These are phyloP conservation scores for Cryptoblepharus egeriae DNA, from an alignment of 2,797 vertebrate genomes.

Conservation along the genomic window DNA sequence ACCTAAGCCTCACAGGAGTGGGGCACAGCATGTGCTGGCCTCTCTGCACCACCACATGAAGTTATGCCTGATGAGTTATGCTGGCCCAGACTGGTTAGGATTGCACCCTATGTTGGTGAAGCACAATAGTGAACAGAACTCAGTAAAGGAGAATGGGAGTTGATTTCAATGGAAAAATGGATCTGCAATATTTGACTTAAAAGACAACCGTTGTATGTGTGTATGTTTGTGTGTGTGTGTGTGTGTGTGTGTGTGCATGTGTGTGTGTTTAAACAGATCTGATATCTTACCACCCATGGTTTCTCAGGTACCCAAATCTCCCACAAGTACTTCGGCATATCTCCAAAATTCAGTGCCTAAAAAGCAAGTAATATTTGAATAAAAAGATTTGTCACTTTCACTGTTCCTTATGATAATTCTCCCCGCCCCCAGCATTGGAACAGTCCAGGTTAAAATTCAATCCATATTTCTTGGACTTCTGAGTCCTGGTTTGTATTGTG, in stretches of 20 bases:
- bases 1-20: no score
- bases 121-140: neutral
- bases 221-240: slow-evolving; percentile 46
- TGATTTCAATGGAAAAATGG: slow-evolving; percentile 38
- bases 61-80: no score
- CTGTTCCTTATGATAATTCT: slow-evolving; percentile 29
- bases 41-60: no score
- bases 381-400: slow-evolving; percentile 60
- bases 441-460: no score
- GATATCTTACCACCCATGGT: slow-evolving; percentile 62
- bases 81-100: no score
- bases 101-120: slow-evolving; percentile 23
- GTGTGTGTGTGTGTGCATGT: slow-evolving; percentile 36
- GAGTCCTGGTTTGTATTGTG: neutral
- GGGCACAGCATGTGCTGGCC: no score
- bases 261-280: slow-evolving; percentile 60
- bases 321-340: slow-evolving; percentile 68
- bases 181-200: slow-evolving; percentile 40
- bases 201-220: slow-evolving; percentile 24
- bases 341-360: slow-evolving; percentile 68
- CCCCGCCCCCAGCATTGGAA: slow-evolving; percentile 36
- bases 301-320: slow-evolving; percentile 65
- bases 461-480: neutral
- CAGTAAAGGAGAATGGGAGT: neutral
- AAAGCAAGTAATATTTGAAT: slow-evolving; percentile 71